Conservation (phyloP, 92 coral and sea anemone species). For the Scolanthus callimorphus region DNA sequence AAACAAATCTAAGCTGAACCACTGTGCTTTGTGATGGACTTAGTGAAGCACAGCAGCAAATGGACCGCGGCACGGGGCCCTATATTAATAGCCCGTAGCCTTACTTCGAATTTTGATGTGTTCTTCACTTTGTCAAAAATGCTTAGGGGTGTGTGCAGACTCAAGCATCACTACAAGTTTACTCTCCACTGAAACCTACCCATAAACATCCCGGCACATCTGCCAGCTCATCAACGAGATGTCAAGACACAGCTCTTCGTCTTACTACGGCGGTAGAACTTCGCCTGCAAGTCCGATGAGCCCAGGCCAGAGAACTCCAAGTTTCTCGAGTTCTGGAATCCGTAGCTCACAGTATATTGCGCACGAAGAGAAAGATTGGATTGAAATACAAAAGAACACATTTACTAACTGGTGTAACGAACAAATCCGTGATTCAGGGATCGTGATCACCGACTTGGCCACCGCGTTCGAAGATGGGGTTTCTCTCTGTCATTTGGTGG, state of each 20-base stretch:
- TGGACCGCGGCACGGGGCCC: neutral
- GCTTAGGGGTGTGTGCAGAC: constrained; percentile 36
- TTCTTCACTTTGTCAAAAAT: constrained; percentile 32
- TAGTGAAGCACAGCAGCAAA: neutral
- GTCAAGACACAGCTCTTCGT: neutral
- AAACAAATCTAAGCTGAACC: neutral
- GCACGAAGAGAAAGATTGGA: constrained; percentile 84
- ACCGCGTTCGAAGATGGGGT: constrained; percentile 88
- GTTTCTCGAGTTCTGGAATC: constrained; percentile 42
- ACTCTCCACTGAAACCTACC: neutral
- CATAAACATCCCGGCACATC: neutral
- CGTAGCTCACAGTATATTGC: constrained; percentile 74
- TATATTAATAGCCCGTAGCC: neutral
- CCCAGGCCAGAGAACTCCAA: too few relatives aligned
- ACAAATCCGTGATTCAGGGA: constrained; percentile 62
- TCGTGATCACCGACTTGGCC: constrained; percentile 64
- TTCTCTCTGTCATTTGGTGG: constrained; percentile 82
- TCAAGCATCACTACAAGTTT: neutral
- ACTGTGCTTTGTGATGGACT: neutral
- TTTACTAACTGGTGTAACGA: constrained; percentile 95
- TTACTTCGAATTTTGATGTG: constrained; percentile 26
- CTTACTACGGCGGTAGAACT: neutral
- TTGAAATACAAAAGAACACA: constrained; percentile 81
- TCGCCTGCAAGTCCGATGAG: neutral
- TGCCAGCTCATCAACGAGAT: neutral